Conservation (phyloP, 2,888 invertebrate species). For the Chalcis sispes region DNA sequence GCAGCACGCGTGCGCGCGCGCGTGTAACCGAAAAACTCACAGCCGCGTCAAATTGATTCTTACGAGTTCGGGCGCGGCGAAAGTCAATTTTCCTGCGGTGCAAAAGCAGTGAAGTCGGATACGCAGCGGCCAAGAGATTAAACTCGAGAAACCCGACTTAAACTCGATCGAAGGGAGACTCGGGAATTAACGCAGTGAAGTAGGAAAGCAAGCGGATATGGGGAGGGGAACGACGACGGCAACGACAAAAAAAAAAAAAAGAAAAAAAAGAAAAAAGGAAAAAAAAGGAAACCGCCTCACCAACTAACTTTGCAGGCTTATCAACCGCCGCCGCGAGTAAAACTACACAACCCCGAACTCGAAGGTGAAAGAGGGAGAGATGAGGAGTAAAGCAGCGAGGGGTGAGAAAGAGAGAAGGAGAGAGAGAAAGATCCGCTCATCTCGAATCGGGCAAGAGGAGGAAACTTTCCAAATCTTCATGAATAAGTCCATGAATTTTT, state of each 20-base stretch:
- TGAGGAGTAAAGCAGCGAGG: too few relatives aligned
- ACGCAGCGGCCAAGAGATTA: conserved; percentile 40
- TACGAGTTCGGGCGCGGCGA: conserved; percentile 21
- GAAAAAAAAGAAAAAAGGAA: background rate
- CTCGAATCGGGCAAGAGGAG: conserved; percentile 25
- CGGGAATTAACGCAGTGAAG: too few relatives aligned
- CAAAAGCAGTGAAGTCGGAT: too few relatives aligned
- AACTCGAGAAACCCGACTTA: conserved; percentile 45
- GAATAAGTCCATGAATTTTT: conserved; percentile 61
- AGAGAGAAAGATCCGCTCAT: conserved; percentile 25
- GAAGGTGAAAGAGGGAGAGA: background rate
- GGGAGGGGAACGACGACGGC: too few relatives aligned
- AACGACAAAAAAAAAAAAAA: too few relatives aligned
- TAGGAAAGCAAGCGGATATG: too few relatives aligned
- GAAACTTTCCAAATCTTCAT: conserved; percentile 54
- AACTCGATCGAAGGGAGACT: conserved; percentile 30
- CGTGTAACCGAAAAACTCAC: background rate
- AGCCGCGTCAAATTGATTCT: conserved; percentile 39
- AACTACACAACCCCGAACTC: background rate
- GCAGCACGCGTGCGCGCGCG: too few relatives aligned
- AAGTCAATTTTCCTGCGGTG: conserved; percentile 37
- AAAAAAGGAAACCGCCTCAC: conserved; percentile 16
- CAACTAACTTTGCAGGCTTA: conserved; percentile 37
- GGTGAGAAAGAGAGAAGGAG: too few relatives aligned
- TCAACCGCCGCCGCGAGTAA: conserved; percentile 1